A percentile compares a stretch with the other conserved stretches of the same genome.
Conservation (phyloP, 2,113 vertebrate genomes). For the Planiliza haematocheilus region DNA sequence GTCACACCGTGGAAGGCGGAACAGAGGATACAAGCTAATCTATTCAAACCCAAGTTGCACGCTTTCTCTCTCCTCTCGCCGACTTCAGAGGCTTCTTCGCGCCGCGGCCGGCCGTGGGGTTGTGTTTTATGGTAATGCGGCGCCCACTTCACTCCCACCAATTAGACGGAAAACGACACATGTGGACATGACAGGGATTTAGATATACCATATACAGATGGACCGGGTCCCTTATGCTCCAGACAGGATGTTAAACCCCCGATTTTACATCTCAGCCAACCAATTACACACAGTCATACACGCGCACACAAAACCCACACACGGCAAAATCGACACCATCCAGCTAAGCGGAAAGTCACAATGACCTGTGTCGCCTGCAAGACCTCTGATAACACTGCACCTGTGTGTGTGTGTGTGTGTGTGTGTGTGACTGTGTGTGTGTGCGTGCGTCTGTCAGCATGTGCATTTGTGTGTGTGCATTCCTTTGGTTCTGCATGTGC, state of each 20-base stretch:
- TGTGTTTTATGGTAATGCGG: constrained; percentile 34
- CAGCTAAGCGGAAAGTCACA: constrained; percentile 92
- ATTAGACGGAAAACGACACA: constrained; percentile 78
- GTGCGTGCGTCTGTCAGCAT: background rate
- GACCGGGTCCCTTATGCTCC: constrained; percentile 20
- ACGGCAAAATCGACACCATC: constrained; percentile 88
- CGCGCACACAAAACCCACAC: constrained; percentile 1
- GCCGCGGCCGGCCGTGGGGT: background rate
- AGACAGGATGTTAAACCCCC: constrained; percentile 52
- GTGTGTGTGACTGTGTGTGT: no score
- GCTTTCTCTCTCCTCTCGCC: constrained; percentile 30
- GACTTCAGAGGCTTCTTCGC: constrained; percentile 18
- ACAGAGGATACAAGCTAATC: constrained; percentile 72
- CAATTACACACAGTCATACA: constrained; percentile 80
- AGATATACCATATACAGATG: constrained; percentile 40
- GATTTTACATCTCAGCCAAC: constrained; percentile 62
- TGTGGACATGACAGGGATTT: constrained; percentile 73
- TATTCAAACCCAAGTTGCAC: constrained; percentile 67
- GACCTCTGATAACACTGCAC: constrained; percentile 92
- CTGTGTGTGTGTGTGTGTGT: constrained; percentile 38
- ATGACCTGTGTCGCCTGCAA: constrained; percentile 93
- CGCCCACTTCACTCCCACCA: constrained; percentile 29
- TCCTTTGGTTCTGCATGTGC: constrained; percentile 59
- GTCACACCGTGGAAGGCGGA: constrained; percentile 66
- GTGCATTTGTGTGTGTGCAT: constrained; percentile 40